Conservation (phyloP, 2,888 invertebrate species). For the Ichneumoninae sp. region DNA sequence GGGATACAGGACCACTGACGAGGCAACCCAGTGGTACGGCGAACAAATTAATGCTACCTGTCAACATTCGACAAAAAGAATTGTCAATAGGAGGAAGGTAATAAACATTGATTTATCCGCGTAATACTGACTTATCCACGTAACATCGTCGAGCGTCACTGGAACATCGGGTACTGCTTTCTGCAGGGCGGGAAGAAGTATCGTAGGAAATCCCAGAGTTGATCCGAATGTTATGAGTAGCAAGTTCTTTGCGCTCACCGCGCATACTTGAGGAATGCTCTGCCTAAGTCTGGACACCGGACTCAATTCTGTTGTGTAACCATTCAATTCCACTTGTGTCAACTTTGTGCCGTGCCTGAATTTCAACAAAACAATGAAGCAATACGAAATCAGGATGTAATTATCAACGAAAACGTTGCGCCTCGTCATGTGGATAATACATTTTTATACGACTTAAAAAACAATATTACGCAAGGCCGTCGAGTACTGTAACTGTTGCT, state of each 20-base stretch:
- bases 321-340: slow-evolving; percentile 69
- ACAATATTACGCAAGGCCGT: not conserved
- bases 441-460: not conserved
- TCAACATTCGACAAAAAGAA: not conserved
- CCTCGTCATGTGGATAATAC: not conserved
- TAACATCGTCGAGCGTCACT: slow-evolving; percentile 78
- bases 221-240: slow-evolving; percentile 91
- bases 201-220: slow-evolving; percentile 92
- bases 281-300: slow-evolving; percentile 78
- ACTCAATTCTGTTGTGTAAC: slow-evolving; percentile 62
- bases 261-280: slow-evolving; percentile 90
- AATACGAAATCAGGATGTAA: not conserved
- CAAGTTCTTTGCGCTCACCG: slow-evolving; percentile 93
- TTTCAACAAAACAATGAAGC: not conserved
- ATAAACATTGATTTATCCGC: not conserved
- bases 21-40: slow-evolving; percentile 92
- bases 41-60: slow-evolving; percentile 92
- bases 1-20: slow-evolving; percentile 90
- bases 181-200: slow-evolving; percentile 90
- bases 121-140: slow-evolving; percentile 81
- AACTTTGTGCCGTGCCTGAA: slow-evolving; percentile 72
- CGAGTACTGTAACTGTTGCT: not conserved
- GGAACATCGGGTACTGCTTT: slow-evolving; percentile 81
- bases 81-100: not conserved
- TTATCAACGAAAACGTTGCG: not conserved